phyloP scores from a whole-genome alignment of 2,797 vertebrate genomes.

The Acomys russatus region DNA sequence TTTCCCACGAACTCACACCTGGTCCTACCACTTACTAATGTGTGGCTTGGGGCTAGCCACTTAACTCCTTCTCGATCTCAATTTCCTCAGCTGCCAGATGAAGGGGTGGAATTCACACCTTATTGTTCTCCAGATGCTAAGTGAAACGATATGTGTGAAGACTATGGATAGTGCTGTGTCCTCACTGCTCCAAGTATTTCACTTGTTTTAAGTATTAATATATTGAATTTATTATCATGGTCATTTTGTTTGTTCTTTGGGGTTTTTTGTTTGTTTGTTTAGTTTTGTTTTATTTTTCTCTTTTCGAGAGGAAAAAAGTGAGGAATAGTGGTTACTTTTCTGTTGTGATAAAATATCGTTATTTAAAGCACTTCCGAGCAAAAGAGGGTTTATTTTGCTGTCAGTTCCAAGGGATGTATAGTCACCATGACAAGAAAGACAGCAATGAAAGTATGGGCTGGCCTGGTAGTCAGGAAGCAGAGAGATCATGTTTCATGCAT shows the following conservation, averaged over 20 bases:
- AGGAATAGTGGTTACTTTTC: neutral
- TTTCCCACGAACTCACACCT: neutral
- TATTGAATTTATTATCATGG: neutral
- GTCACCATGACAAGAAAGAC: neutral
- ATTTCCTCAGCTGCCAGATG: slow-evolving; percentile 11
- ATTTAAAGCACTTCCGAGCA: neutral
- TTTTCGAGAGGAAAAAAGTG: neutral
- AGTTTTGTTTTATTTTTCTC: neutral
- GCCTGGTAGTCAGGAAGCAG: neutral
- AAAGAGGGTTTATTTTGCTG: neutral
- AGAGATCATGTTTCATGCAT: neutral
- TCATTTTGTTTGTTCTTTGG: neutral
- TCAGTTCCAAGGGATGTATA: neutral
- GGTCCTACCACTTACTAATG: neutral
- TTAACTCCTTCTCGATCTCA: neutral
- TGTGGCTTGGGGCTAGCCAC: neutral
- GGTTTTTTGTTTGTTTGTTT: no score
- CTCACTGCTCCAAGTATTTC: neutral
- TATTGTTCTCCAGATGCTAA: neutral
- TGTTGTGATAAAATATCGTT: neutral
- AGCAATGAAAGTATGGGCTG: neutral
- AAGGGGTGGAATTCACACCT: neutral
- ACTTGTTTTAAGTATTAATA: neutral
- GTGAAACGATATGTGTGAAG: neutral
- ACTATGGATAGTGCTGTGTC: neutral